These are phyloP conservation scores for Chionoecetes opilio DNA, from an alignment of 1,140 invertebrate genomes.

Conservation along the genomic window DNA sequence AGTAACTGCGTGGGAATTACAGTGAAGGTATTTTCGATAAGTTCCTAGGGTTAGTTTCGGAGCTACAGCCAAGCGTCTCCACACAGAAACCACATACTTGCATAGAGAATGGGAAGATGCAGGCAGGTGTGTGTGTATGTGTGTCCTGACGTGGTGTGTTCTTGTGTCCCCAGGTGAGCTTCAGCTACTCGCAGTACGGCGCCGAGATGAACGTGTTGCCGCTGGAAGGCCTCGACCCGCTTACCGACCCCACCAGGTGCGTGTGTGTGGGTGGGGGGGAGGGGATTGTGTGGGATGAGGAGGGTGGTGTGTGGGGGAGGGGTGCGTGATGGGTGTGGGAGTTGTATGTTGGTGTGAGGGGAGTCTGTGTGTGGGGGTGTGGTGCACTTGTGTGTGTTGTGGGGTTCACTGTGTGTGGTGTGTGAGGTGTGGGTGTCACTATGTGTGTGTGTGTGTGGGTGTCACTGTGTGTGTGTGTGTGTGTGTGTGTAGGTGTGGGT, in stretches of 20 bases:
- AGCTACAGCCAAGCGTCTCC: too few relatives aligned
- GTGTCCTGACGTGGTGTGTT: not conserved
- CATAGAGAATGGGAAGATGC: too few relatives aligned
- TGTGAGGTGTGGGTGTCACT: not conserved
- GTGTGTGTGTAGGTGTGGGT: too few relatives aligned
- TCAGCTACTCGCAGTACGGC: slow-evolving; percentile 93
- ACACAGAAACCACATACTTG: too few relatives aligned
- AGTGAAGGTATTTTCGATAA: too few relatives aligned
- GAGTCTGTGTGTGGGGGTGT: too few relatives aligned
- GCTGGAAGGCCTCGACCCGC: slow-evolving; percentile 92
- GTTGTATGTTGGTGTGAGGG: not conserved
- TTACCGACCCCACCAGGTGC: slow-evolving; percentile 95
- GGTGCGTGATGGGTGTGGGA: not conserved
- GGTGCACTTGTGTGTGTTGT: not conserved
- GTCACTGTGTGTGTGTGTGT: not conserved
- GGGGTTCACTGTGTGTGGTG: not conserved
- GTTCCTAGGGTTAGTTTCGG: too few relatives aligned
- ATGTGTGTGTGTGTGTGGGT: not conserved
- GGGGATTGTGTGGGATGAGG: not conserved
- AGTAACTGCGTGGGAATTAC: too few relatives aligned
- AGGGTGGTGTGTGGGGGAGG: not conserved
- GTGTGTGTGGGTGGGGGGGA: not conserved
- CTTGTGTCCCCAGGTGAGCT: slow-evolving; percentile 93
- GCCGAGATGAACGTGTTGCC: slow-evolving; percentile 95
- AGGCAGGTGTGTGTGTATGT: too few relatives aligned